Base-by-base conservation (phyloP, 2,113 vertebrate genomes). In the Oceanites oceanicus region DNA sequence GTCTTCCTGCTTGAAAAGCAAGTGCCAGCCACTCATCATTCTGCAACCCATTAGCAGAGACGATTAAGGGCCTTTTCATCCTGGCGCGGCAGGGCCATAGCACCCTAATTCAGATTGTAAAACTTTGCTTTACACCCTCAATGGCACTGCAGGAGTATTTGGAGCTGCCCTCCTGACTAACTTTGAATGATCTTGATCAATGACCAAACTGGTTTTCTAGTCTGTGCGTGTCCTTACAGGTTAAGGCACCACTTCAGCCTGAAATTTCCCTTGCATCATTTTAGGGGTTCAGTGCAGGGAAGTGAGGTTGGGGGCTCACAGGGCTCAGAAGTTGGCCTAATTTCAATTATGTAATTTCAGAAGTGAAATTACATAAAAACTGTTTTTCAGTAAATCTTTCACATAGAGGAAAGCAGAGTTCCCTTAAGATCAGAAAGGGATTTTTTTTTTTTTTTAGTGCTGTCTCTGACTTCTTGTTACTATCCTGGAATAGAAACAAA, bases 11-110 rank as follows among this genome's bases (percentile, higher is more conserved):
- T 72, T 34, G 62, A 72, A 75, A 38, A 72, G 56, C 70, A 83
- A 92, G 74, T 13, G 36, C 3, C 5, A 94, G 50, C 53, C 87
- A 95, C 92, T 95, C 71, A 72, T 95, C 90, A 86, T 72, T 25
- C 94, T 86, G 84, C 55, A 93, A 86, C 25, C 76, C 94, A 95
- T 94, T 93, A 96, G 84, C 80, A 79, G 52, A 55, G 80, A 53
- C 4, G 2, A 89, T 91, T 71, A 63, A 89, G 40, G 26, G 52
- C 47, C 84, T 79, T 86, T 79, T 44, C 66, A 79, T 34, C 61
- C 50, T 0, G 0, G 22, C 3, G 1, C n/a, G 61, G 70, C 0
- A 1, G 70, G 44, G 59, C 61, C 18, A 23, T 17, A 90, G 56
- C 62, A 71, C 77, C 53, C 61, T 36, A 62, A 61, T 44, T 63